A percentile compares a stretch with the other conserved stretches of the same genome.
Conservation (phyloP, 2,888 invertebrate genomes). For the Drosophila merina region DNA sequence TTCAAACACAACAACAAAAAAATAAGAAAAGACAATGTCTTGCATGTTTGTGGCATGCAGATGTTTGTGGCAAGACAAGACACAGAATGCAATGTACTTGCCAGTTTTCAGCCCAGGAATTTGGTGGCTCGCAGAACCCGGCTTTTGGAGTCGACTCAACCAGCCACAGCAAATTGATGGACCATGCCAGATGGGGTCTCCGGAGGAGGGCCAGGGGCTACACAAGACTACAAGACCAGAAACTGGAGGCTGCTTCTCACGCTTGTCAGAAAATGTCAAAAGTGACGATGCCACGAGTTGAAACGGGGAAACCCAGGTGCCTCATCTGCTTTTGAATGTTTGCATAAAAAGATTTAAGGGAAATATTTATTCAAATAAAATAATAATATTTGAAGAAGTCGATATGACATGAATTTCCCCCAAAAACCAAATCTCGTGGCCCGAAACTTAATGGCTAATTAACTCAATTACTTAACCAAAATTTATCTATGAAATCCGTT, state of each 20-base stretch:
- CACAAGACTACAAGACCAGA: neutral
- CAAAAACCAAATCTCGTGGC: slow-evolving; percentile 3
- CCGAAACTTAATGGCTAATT: slow-evolving; percentile 2
- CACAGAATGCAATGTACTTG: slow-evolving; percentile 31
- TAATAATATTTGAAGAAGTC: neutral
- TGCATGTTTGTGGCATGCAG: slow-evolving; percentile 68
- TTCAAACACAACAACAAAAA: slow-evolving; percentile 25
- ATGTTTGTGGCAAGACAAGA: slow-evolving; percentile 30
- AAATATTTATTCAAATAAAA: neutral
- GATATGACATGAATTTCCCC: neutral
- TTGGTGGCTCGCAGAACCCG: slow-evolving; percentile 22
- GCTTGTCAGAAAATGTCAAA: slow-evolving; percentile 79
- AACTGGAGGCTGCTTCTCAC: slow-evolving; percentile 61
- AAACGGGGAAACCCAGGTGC: slow-evolving; percentile 33
- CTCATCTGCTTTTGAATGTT: slow-evolving; percentile 9
- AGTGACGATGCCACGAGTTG: slow-evolving; percentile 63
- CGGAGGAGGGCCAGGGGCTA: slow-evolving; percentile 5
- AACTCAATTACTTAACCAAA: slow-evolving; percentile 19
- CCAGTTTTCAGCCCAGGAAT: slow-evolving; percentile 11
- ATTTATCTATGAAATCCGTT: slow-evolving; percentile 29
- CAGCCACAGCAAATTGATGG: slow-evolving; percentile 64
- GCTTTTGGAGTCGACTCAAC: slow-evolving; percentile 9
- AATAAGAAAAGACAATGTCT: slow-evolving; percentile 58
- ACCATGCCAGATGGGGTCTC: slow-evolving; percentile 46
- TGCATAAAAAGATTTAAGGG: neutral